Evolutionary conservation across 2,113 vertebrate species (phyloP), one percentile per base, ranked within the genome.

Genomic region (Sialia sialis): DNA sequence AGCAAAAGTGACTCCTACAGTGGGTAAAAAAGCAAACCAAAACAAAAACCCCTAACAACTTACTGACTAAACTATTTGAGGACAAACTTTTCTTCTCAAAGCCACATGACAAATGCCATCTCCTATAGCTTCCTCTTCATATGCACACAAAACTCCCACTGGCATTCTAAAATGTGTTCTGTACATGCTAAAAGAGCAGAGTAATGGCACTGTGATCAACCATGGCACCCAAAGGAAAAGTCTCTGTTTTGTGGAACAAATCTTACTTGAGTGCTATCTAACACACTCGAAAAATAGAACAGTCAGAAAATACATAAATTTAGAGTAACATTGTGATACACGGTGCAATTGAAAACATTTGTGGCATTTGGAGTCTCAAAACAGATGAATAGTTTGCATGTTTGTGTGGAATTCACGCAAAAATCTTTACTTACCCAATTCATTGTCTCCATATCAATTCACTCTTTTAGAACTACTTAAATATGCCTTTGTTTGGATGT

Each of bases 71-170:
- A 90, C 13, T 88, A 29, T 79, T 66, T 90, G 29, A n/a, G 43
- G 43, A 63, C 15, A 92, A 93, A 78, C 77, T 75, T 94, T 92
- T 94, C 39, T 79, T 91, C 75, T 90, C n/a, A 26, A 41, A 22
- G 29, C 30, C 72, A 87, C 73, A 69, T 73, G 90, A 60, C 29
- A 69, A 84, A 41, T 69, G 49, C 36, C 44, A 89, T 36, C n/a
- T 95, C 60, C 51, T 51, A 54, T n/a, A 81, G 23, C 21, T 27
- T 78, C 6, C 9, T 90, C 36, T 94, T 39, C 12, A 60, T 13
- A 44, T 2, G 2, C 21, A 34, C 66, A 12, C 38, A 81, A 17
- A 91, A 87, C 56, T 88, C 29, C 29, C 68, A 39, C 48, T 79
- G 93, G 51, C 68, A 44, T 60, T 58, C 48, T 72, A 36, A 81